Evolutionary conservation across 1,140 invertebrate genomes (phyloP).

Genomic region (Penaeus japonicus): DNA sequence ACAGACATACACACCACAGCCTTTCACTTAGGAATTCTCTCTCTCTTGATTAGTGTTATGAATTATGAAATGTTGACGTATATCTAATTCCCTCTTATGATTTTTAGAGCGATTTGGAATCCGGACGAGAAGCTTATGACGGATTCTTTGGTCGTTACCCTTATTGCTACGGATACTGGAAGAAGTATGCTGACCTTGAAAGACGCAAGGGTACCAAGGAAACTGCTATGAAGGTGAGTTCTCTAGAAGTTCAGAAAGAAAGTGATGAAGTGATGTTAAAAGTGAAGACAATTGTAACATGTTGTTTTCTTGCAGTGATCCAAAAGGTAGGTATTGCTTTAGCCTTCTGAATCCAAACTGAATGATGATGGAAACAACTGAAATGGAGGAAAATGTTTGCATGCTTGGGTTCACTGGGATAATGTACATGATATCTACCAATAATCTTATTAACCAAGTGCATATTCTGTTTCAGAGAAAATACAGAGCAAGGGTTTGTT

Average conservation of each 20-base stretch:
- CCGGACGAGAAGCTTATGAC: constrained; percentile 92
- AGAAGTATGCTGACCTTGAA: constrained; percentile 97
- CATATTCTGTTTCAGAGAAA: constrained; percentile 2
- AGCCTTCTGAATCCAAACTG: constrained; percentile 36
- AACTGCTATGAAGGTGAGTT: constrained; percentile 73
- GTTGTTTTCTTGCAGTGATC: constrained; percentile 24
- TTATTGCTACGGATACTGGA: constrained; percentile 99
- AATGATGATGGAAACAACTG: constrained; percentile 27
- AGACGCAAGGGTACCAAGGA: constrained; percentile 80
- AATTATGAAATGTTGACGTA: neutral
- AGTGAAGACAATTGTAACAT: constrained; percentile 29
- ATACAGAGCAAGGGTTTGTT: constrained; percentile 36
- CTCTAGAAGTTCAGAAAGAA: neutral
- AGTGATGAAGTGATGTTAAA: constrained; percentile 35
- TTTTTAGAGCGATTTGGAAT: constrained; percentile 77
- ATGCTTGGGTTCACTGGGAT: constrained; percentile 43
- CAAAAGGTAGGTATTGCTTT: constrained; percentile 32
- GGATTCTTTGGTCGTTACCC: constrained; percentile 94
- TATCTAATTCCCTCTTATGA: neutral
- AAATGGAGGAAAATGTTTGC: constrained; percentile 43
- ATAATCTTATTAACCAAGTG: constrained; percentile 3
- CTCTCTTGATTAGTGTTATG: neutral
- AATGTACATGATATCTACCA: constrained; percentile 10
- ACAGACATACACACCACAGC: no score
- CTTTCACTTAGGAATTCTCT: no score